Percentiles rank a stretch among this genome's conserved stretches.
These are phyloP conservation scores for Tretioscincus oriximinensis DNA, from an alignment of 2,113 vertebrate species.

Conservation along the genomic window DNA sequence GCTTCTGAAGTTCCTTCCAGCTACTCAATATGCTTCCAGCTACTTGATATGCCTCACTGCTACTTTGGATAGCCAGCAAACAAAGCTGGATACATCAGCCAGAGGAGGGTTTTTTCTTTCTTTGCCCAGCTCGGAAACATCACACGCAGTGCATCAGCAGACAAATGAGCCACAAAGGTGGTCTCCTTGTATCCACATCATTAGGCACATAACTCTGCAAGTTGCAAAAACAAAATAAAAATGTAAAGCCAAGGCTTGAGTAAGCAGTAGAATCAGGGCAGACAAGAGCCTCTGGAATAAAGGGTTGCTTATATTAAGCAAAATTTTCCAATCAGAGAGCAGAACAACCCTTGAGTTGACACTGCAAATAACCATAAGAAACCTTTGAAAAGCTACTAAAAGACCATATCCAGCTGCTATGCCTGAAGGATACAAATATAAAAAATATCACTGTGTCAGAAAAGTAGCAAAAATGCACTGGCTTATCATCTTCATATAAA, in stretches of 20 bases:
- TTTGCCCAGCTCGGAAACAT: neutral
- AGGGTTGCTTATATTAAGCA: neutral
- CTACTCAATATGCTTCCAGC: neutral
- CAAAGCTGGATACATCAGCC: neutral
- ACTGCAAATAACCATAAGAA: neutral
- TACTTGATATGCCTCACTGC: neutral
- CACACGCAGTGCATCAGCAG: slow-evolving; percentile 17
- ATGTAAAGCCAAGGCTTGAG: neutral
- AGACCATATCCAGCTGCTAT: neutral
- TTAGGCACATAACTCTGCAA: slow-evolving; percentile 20
- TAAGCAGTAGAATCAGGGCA: neutral
- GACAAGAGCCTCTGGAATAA: neutral
- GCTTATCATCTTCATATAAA: neutral
- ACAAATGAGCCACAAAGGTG: slow-evolving; percentile 20
- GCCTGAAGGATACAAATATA: neutral
- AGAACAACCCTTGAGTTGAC: neutral
- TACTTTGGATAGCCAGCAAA: neutral
- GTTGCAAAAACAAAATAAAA: neutral
- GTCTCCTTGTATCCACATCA: slow-evolving; percentile 14
- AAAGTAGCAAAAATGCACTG: neutral
- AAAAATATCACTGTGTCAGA: neutral
- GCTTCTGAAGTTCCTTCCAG: neutral
- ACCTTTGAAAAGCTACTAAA: neutral
- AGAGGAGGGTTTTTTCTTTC: neutral
- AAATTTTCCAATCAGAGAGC: neutral